A percentile compares a stretch with the other conserved stretches of the same genome.
phyloP scores from a whole-genome alignment of 2,113 vertebrate species.

The Chrysochloris asiatica region DNA sequence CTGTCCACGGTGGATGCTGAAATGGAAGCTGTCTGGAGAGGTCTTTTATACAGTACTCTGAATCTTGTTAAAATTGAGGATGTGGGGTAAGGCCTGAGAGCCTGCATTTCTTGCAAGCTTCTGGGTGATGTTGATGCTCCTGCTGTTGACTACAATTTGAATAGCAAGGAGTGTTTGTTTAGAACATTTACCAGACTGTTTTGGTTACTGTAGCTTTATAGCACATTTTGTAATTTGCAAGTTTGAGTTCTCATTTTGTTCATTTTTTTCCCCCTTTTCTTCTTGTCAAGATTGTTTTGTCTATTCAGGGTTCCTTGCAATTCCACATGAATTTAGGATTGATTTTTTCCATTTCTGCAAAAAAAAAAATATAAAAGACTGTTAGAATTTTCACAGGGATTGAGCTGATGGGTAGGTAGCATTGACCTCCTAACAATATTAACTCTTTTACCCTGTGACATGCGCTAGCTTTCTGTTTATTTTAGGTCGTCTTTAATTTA shows the following conservation, averaged over 20 bases:
- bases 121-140: neutral
- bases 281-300: neutral
- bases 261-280: neutral
- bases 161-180: neutral
- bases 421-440: neutral
- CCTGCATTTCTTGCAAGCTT: neutral
- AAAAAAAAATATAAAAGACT: neutral
- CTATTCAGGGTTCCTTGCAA: neutral
- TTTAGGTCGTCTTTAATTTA: neutral
- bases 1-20: neutral
- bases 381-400: neutral
- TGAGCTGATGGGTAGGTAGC: neutral
- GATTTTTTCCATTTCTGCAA: neutral
- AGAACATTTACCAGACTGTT: neutral
- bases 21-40: neutral
- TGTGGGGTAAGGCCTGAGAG: neutral
- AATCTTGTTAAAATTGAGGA: neutral
- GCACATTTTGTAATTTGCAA: neutral
- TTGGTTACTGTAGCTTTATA: neutral
- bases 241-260: neutral
- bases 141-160: neutral
- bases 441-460: neutral
- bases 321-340: neutral
- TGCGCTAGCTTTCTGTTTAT: neutral
- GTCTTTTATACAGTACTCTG: neutral